Evolutionary conservation across 2,888 invertebrate species (phyloP).

Genomic region (Apotomis betuletana): DNA sequence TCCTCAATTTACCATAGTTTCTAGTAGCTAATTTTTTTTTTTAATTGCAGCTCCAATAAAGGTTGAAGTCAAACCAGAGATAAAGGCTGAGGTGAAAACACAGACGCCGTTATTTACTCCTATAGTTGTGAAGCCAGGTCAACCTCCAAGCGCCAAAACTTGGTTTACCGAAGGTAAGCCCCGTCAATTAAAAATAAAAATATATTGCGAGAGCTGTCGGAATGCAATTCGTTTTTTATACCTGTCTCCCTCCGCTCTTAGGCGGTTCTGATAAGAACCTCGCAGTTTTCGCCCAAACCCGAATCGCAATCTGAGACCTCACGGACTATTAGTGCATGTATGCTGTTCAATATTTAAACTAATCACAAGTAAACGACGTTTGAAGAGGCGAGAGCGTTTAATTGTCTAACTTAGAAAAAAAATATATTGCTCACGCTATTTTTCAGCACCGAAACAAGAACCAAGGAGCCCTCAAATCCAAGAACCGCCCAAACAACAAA

Average conservation of each 20-base stretch:
- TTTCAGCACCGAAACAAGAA: slow-evolving; percentile 57
- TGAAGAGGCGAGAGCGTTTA: too few species aligned
- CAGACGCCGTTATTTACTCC: slow-evolving; percentile 57
- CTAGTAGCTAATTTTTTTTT: too few species aligned
- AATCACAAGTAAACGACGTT: too few species aligned
- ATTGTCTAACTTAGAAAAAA: neutral
- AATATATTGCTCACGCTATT: neutral
- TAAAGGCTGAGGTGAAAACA: slow-evolving; percentile 52
- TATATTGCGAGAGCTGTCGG: too few species aligned
- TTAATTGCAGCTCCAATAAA: neutral
- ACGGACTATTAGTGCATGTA: too few species aligned
- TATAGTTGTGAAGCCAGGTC: slow-evolving; percentile 52
- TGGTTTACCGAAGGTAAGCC: slow-evolving; percentile 72
- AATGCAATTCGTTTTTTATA: too few species aligned
- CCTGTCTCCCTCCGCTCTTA: too few species aligned
- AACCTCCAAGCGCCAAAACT: slow-evolving; percentile 62
- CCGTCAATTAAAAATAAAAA: neutral
- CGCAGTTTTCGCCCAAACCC: too few species aligned
- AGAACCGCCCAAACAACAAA: slow-evolving; percentile 41
- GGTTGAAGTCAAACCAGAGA: slow-evolving; percentile 10
- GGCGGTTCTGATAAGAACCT: too few species aligned
- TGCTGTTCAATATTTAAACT: too few species aligned
- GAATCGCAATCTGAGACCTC: too few species aligned
- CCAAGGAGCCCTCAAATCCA: slow-evolving; percentile 44
- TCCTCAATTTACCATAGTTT: too few species aligned